Evolutionary conservation across 1,140 invertebrate genomes (phyloP).

Genomic region (Ectropis grisescens): DNA sequence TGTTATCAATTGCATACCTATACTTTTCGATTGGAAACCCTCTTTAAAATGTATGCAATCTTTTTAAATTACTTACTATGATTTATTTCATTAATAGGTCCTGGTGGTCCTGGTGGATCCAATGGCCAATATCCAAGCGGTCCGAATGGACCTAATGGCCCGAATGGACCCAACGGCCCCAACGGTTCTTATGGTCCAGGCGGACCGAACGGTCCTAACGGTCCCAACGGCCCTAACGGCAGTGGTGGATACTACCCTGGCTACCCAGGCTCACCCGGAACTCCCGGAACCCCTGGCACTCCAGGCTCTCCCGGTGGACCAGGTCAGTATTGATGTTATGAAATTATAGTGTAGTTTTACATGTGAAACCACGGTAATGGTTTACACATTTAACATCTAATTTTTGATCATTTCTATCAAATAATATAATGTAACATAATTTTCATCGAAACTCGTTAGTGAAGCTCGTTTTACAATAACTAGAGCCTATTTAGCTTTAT

Average conservation of each 20-base stretch:
- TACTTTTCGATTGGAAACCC: background rate
- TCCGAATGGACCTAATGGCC: slow-evolving; percentile 11
- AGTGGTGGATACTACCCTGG: slow-evolving; percentile 4
- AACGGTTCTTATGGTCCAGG: slow-evolving; percentile 11
- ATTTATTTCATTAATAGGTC: slow-evolving; percentile 1
- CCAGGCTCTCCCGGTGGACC: slow-evolving; percentile 14
- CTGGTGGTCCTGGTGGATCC: slow-evolving; percentile 9
- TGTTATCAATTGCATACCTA: background rate
- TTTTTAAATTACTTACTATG: background rate
- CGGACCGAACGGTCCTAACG: slow-evolving; percentile 7
- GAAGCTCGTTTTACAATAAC: too few relatives aligned
- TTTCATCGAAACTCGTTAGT: background rate
- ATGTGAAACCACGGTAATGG: too few relatives aligned
- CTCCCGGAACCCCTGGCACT: slow-evolving; percentile 9
- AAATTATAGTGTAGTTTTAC: too few relatives aligned
- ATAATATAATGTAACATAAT: too few relatives aligned
- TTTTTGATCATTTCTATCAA: too few relatives aligned
- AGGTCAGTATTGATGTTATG: too few relatives aligned
- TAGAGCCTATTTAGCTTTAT: too few relatives aligned
- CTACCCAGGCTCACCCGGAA: background rate
- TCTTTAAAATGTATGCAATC: background rate
- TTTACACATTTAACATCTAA: too few relatives aligned
- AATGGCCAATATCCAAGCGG: slow-evolving; percentile 10
- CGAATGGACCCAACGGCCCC: slow-evolving; percentile 10
- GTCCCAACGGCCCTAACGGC: slow-evolving; percentile 2